phyloP scores from a whole-genome alignment of 2,113 vertebrate genomes.

The Hoplias malabaricus region DNA sequence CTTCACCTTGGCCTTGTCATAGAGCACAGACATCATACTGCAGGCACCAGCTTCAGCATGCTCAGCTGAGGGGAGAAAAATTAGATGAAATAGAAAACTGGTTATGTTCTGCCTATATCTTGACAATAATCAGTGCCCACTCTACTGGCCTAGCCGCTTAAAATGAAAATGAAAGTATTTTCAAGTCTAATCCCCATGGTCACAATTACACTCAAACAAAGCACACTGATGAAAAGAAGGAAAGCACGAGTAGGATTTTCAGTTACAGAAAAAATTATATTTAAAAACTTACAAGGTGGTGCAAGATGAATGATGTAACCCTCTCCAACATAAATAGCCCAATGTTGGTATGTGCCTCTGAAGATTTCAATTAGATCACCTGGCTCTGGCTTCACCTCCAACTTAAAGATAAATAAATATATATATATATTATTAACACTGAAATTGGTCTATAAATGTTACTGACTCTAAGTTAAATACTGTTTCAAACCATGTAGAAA shows the following conservation, averaged over 20 bases:
- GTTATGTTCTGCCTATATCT: neutral
- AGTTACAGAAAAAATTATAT: too few species aligned
- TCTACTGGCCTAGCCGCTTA: neutral
- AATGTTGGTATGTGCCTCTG: constrained; percentile 79
- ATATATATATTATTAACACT: neutral
- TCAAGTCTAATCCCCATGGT: neutral
- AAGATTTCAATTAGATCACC: constrained; percentile 85
- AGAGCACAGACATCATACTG: constrained; percentile 77
- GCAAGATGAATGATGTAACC: constrained; percentile 82
- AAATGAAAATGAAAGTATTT: neutral
- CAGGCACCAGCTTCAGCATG: constrained; percentile 45
- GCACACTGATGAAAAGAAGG: too few species aligned
- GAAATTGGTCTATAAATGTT: neutral
- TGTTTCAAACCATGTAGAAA: too few species aligned
- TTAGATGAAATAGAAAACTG: neutral
- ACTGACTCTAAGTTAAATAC: neutral
- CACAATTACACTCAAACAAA: neutral
- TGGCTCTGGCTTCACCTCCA: constrained; percentile 68
- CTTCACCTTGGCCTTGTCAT: constrained; percentile 75
- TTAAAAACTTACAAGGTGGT: constrained; percentile 70
- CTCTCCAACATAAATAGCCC: constrained; percentile 83
- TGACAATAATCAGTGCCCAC: neutral
- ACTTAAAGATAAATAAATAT: constrained; percentile 52
- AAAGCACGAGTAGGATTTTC: too few species aligned
- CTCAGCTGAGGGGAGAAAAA: constrained; percentile 62